Percentiles rank a stretch among this genome's conserved stretches.
Conservation (phyloP, 2,113 vertebrate genomes). For the Ovibos moschatus region DNA sequence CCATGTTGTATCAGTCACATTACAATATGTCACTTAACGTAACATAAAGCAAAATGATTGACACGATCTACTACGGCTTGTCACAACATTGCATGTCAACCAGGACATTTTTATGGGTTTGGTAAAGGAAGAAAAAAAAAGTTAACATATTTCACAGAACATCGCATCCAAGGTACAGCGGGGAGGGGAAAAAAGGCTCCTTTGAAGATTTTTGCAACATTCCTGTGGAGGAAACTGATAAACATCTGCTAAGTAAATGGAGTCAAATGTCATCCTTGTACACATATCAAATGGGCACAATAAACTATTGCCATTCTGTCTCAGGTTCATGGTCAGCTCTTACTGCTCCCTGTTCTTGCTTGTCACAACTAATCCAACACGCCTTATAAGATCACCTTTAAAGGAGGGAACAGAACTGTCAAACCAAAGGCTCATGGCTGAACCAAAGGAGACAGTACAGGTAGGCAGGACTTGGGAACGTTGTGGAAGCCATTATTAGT, state of each 20-base stretch:
- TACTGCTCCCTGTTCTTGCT: neutral
- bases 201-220: conserved; percentile 70
- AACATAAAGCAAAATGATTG: conserved; percentile 79
- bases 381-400: neutral
- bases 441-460: conserved; percentile 15
- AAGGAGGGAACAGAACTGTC: neutral
- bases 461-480: neutral
- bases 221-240: conserved; percentile 47
- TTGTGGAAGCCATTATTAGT: conserved; percentile 45
- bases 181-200: neutral
- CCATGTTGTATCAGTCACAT: conserved; percentile 80
- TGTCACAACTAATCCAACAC: neutral
- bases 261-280: conserved; percentile 25
- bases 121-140: conserved; percentile 37
- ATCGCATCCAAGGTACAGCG: neutral
- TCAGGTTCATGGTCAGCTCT: conserved; percentile 49
- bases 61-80: conserved; percentile 80
- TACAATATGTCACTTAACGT: conserved; percentile 80
- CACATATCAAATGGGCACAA: neutral
- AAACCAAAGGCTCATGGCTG: neutral
- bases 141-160: conserved; percentile 60
- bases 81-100: conserved; percentile 79
- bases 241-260: conserved; percentile 55
- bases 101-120: conserved; percentile 69
- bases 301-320: conserved; percentile 12